Evolutionary conservation across 2,888 invertebrate genomes (phyloP).

Genomic region (Cryptocephalus primarius): DNA sequence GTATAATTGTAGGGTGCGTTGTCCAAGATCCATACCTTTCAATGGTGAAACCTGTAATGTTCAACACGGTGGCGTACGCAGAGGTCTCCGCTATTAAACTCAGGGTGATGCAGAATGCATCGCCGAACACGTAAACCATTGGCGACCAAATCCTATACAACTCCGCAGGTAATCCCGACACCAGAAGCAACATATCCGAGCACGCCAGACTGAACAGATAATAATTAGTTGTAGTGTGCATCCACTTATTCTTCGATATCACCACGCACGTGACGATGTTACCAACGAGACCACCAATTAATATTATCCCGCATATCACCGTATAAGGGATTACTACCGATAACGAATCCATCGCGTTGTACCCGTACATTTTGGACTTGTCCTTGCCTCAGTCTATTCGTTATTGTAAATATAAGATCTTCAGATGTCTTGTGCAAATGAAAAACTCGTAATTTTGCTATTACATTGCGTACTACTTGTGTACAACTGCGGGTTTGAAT

Average conservation of each 20-base stretch:
- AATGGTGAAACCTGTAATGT: conserved; percentile 75
- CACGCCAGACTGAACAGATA: conserved; percentile 54
- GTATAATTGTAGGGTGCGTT: too few relatives aligned
- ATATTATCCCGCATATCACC: neutral
- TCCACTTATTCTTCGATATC: neutral
- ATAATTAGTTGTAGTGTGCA: neutral
- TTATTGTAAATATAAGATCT: too few relatives aligned
- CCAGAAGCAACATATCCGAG: conserved; percentile 68
- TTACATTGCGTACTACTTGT: too few relatives aligned
- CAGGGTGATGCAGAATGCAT: conserved; percentile 64
- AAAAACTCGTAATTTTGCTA: too few relatives aligned
- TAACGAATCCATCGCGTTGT: neutral
- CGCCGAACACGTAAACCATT: conserved; percentile 68
- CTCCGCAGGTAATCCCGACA: conserved; percentile 75
- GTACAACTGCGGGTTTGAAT: too few relatives aligned
- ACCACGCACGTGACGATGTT: neutral
- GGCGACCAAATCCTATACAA: conserved; percentile 68
- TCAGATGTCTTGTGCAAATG: too few relatives aligned
- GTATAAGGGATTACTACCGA: neutral
- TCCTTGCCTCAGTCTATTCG: too few relatives aligned
- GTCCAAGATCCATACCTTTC: conserved; percentile 40
- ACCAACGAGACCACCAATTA: neutral
- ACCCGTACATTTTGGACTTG: too few relatives aligned
- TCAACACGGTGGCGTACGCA: conserved; percentile 64
- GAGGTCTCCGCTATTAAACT: conserved; percentile 72